Percentiles rank a stretch among this genome's conserved stretches.
Evolutionary conservation across 2,797 vertebrate genomes (phyloP).

Genomic region (Macroramphosus scolopax): DNA sequence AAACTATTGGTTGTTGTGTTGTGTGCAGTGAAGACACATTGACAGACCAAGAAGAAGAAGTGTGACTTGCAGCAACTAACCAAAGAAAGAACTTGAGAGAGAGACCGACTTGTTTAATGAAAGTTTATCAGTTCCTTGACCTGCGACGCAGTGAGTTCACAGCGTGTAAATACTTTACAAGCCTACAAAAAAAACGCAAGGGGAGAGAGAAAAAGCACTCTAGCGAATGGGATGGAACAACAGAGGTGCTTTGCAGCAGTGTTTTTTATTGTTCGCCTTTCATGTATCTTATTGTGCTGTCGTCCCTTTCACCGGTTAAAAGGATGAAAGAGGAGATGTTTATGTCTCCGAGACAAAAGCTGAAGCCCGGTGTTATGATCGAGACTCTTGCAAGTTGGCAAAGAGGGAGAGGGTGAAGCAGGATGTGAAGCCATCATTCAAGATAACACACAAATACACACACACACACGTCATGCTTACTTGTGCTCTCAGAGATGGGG

Average conservation of each 20-base stretch:
- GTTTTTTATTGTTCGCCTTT: constrained; percentile 56
- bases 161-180: constrained; percentile 20
- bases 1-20: constrained; percentile 10
- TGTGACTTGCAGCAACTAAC: background rate
- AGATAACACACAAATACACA: constrained; percentile 6
- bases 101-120: no score
- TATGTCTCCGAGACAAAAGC: constrained; percentile 64
- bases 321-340: constrained; percentile 68
- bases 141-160: constrained; percentile 14
- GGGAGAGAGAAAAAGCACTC: background rate
- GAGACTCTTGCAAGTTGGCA: constrained; percentile 33
- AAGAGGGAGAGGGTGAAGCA: constrained; percentile 35
- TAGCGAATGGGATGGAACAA: constrained; percentile 37
- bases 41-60: background rate
- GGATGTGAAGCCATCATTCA: constrained; percentile 56
- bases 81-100: constrained; percentile 9
- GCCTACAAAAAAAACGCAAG: constrained; percentile 12
- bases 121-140: background rate
- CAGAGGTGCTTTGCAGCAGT: constrained; percentile 22
- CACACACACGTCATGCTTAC: constrained; percentile 53
- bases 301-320: constrained; percentile 48
- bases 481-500: constrained; percentile 44
- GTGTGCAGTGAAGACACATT: constrained; percentile 2
- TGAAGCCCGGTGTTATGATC: constrained; percentile 60
- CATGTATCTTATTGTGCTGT: constrained; percentile 55